A percentile compares a stretch with the other conserved stretches of the same genome.
Evolutionary conservation across 2,888 invertebrate genomes (phyloP).

Genomic region (Nycteola revayana): DNA sequence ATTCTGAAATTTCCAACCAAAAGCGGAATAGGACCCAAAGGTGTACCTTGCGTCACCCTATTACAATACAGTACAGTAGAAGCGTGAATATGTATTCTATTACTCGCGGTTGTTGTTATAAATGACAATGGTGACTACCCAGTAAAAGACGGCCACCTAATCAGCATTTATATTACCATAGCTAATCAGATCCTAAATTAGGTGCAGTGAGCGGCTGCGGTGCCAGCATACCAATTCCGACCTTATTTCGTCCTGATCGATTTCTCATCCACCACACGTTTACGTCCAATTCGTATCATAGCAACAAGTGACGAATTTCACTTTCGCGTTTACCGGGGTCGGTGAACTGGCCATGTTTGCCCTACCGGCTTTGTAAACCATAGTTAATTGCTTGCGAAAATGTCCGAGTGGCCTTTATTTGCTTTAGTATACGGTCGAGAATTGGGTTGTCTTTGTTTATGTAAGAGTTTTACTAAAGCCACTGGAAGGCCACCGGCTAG

Average conservation of each 20-base stretch:
- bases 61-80: conserved; percentile 6
- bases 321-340: conserved; percentile 58
- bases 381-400: conserved; percentile 36
- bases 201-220: conserved; percentile 12
- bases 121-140: conserved; percentile 9
- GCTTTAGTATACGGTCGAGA: conserved; percentile 18
- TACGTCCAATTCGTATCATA: conserved; percentile 47
- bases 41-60: background rate
- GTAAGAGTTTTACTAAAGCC: conserved; percentile 10
- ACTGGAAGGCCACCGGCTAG: conserved; percentile 19
- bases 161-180: conserved; percentile 26
- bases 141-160: conserved; percentile 11
- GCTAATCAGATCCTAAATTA: conserved; percentile 32
- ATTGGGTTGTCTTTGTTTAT: conserved; percentile 11
- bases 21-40: too few species aligned
- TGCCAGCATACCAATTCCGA: conserved; percentile 41
- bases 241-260: conserved; percentile 32
- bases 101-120: conserved; percentile 5
- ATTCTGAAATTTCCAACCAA: too few species aligned
- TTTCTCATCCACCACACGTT: conserved; percentile 46
- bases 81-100: background rate
- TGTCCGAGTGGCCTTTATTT: conserved; percentile 22
- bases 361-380: conserved; percentile 38
- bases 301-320: conserved; percentile 71
- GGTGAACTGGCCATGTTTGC: conserved; percentile 47